Evolutionary conservation across 2,113 vertebrate species (phyloP).

Genomic region (Pollimyrus isidori): DNA sequence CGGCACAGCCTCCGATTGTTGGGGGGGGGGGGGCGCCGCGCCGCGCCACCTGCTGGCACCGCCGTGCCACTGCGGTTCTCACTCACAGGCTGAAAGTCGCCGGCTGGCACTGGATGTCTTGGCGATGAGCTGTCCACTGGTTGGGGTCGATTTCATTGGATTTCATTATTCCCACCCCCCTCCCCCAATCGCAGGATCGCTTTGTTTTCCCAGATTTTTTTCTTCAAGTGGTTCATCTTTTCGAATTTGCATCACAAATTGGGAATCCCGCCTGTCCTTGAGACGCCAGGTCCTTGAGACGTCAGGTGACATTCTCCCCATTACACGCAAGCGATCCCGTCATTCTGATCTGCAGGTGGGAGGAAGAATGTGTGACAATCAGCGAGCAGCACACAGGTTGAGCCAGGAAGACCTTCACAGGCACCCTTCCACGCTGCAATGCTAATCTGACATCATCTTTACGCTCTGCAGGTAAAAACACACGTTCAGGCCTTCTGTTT

Average conservation of each 20-base stretch:
- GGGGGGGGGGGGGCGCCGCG: no score
- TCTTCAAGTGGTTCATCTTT: slow-evolving; percentile 78
- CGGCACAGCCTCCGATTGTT: slow-evolving; percentile 93
- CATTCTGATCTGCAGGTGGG: slow-evolving; percentile 50
- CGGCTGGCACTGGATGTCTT: slow-evolving; percentile 53
- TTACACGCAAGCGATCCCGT: slow-evolving; percentile 62
- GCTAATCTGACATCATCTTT: background rate
- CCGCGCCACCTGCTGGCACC: slow-evolving; percentile 28
- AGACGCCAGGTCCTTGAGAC: slow-evolving; percentile 85
- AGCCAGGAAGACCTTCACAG: background rate
- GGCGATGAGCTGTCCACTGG: slow-evolving; percentile 49
- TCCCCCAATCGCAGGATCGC: slow-evolving; percentile 67
- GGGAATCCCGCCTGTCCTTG: slow-evolving; percentile 82
- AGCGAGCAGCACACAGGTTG: background rate
- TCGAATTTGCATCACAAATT: slow-evolving; percentile 77
- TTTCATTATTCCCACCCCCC: background rate
- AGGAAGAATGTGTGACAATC: background rate
- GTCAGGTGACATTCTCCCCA: slow-evolving; percentile 78
- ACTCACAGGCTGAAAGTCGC: slow-evolving; percentile 67
- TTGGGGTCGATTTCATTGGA: slow-evolving; percentile 20
- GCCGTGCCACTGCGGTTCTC: slow-evolving; percentile 64
- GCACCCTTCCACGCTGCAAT: background rate
- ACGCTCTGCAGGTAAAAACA: background rate
- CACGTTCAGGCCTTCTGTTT: background rate
- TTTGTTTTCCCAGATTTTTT: slow-evolving; percentile 61